Evolutionary conservation across 2,888 invertebrate species (phyloP).

Genomic region (Pristionchus mayeri): DNA sequence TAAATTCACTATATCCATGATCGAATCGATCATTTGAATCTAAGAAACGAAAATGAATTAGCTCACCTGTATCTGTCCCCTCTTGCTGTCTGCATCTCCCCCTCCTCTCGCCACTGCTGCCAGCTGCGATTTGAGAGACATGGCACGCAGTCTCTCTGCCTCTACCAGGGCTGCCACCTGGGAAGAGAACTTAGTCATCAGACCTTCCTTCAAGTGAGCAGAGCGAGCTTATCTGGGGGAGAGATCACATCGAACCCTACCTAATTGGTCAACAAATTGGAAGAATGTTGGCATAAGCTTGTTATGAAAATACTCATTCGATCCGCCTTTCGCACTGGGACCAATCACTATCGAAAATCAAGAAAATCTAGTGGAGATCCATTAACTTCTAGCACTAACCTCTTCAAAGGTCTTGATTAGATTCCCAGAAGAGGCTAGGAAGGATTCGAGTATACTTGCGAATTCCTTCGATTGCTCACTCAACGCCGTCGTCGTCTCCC

Average conservation of each 20-base stretch:
- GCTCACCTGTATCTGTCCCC: slow-evolving; percentile 23
- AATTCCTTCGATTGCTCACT: slow-evolving; percentile 37
- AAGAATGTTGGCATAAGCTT: neutral
- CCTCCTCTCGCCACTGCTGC: neutral
- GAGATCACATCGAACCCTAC: too few relatives aligned
- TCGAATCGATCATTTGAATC: too few relatives aligned
- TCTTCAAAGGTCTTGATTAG: slow-evolving; percentile 48
- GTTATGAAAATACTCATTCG: too few relatives aligned
- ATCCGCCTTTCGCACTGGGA: too few relatives aligned
- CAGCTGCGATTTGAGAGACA: slow-evolving; percentile 34
- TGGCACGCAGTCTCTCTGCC: slow-evolving; percentile 46
- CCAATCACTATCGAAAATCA: too few relatives aligned
- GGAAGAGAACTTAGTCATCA: too few relatives aligned
- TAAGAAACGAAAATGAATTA: too few relatives aligned
- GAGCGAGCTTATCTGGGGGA: too few relatives aligned
- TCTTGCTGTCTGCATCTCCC: slow-evolving; percentile 13
- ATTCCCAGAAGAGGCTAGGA: neutral
- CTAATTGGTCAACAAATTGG: too few relatives aligned
- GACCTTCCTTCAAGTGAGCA: too few relatives aligned
- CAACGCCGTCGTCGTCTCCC: slow-evolving; percentile 42
- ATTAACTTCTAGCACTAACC: neutral
- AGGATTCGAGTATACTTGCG: neutral
- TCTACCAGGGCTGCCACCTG: slow-evolving; percentile 48
- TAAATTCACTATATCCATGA: too few relatives aligned
- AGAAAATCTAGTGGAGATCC: too few relatives aligned